Evolutionary conservation across 2,113 vertebrate species (phyloP).

Genomic region (Equus quagga): DNA sequence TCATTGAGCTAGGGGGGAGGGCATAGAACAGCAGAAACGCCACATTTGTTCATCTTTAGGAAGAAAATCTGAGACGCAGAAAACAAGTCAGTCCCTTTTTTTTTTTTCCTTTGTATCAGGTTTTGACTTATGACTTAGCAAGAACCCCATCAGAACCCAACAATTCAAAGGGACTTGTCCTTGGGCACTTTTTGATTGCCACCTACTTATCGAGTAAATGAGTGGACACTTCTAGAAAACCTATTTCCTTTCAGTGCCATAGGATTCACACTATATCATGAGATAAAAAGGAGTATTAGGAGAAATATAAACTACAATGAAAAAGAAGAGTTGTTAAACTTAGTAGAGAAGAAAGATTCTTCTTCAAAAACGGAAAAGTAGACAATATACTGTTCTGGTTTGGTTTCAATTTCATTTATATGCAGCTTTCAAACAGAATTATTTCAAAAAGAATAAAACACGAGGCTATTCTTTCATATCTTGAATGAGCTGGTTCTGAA

Average conservation of each 20-base stretch:
- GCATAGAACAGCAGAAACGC: background rate
- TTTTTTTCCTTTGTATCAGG: conserved; percentile 41
- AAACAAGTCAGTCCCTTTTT: conserved; percentile 36
- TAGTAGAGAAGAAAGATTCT: conserved; percentile 16
- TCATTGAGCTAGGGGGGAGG: background rate
- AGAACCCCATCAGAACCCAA: conserved; percentile 54
- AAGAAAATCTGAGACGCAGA: conserved; percentile 44
- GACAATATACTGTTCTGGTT: background rate
- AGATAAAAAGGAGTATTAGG: conserved; percentile 46
- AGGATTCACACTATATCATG: background rate
- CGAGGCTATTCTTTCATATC: background rate
- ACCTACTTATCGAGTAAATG: conserved; percentile 19
- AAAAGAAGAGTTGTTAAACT: background rate
- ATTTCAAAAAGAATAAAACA: conserved; percentile 7
- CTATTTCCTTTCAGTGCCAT: conserved; percentile 58
- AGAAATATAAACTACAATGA: conserved; percentile 31
- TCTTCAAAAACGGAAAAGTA: background rate
- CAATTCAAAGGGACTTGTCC: conserved; percentile 58
- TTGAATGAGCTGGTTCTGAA: background rate
- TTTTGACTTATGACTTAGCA: conserved; percentile 75
- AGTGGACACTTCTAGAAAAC: conserved; percentile 43
- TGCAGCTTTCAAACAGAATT: background rate
- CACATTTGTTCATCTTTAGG: conserved; percentile 54
- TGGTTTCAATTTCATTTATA: conserved; percentile 22
- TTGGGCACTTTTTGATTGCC: conserved; percentile 65